Conservation (phyloP, 1,140 invertebrate species). For the Lordiphosa collinella region DNA sequence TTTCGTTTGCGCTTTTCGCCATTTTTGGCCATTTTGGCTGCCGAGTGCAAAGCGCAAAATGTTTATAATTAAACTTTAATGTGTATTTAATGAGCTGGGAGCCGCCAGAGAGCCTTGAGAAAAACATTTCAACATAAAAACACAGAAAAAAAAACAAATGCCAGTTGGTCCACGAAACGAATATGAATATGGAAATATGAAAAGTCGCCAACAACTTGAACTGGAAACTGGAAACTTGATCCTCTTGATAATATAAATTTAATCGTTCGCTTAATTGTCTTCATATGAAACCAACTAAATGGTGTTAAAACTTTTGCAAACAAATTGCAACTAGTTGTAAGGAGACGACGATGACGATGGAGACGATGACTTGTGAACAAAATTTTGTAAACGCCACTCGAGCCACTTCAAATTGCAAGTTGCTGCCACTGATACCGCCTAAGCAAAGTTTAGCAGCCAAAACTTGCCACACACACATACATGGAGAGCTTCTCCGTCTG, state of each 20-base stretch:
- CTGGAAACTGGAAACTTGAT: constrained; percentile 36
- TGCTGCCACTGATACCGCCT: constrained; percentile 61
- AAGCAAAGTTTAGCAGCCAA: constrained; percentile 54
- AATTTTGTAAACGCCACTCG: constrained; percentile 51
- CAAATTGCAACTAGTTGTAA: constrained; percentile 75
- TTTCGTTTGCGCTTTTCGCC: constrained; percentile 66
- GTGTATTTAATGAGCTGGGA: constrained; percentile 71
- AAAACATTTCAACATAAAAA: constrained; percentile 32
- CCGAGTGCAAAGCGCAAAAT: constrained; percentile 73
- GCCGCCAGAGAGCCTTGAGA: background rate
- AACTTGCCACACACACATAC: constrained; percentile 44
- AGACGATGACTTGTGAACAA: constrained; percentile 64
- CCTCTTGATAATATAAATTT: constrained; percentile 75
- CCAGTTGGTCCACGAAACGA: constrained; percentile 8
- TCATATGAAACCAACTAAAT: constrained; percentile 75
- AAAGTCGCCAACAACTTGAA: constrained; percentile 35
- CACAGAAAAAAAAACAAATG: constrained; percentile 49
- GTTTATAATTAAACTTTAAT: constrained; percentile 78
- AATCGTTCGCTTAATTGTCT: constrained; percentile 76
- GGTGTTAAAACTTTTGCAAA: constrained; percentile 74
- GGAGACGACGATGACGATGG: constrained; percentile 32
- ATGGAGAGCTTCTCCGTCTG: background rate
- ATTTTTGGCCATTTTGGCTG: constrained; percentile 52
- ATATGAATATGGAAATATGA: constrained; percentile 56
- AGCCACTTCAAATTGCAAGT: constrained; percentile 64